Evolutionary conservation across 2,888 invertebrate genomes (phyloP).

Genomic region (Drosophila engyochracea): DNA sequence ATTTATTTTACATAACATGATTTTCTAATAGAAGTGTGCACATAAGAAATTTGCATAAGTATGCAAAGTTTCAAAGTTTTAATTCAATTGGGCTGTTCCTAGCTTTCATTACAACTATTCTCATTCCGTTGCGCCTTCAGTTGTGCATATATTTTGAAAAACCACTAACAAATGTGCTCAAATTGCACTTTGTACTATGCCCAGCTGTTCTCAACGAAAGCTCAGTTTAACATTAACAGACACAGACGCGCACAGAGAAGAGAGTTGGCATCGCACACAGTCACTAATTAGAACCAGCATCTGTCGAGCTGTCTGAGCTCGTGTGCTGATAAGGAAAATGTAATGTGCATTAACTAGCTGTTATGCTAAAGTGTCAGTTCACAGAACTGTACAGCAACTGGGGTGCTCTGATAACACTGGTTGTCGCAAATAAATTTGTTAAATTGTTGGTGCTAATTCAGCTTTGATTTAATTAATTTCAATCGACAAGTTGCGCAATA

Average conservation of each 20-base stretch:
- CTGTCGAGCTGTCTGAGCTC: conserved; percentile 22
- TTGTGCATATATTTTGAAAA: neutral
- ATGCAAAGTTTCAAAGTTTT: neutral
- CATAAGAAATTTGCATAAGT: neutral
- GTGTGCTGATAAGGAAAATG: conserved; percentile 51
- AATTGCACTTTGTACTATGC: conserved; percentile 64
- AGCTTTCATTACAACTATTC: neutral
- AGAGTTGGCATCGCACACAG: conserved; percentile 2
- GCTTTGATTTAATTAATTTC: conserved; percentile 52
- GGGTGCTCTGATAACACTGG: conserved; percentile 25
- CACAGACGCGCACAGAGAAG: neutral
- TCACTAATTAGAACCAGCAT: conserved; percentile 23
- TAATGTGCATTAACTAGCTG: conserved; percentile 15
- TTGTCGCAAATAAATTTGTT: conserved; percentile 23
- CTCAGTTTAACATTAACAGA: conserved; percentile 50
- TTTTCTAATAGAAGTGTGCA: neutral
- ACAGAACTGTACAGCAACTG: conserved; percentile 26
- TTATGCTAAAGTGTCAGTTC: conserved; percentile 57
- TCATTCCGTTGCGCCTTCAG: neutral
- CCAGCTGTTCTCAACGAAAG: conserved; percentile 40
- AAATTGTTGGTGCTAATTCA: conserved; percentile 43
- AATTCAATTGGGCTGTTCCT: neutral
- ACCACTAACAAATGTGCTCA: conserved; percentile 10
- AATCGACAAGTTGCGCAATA: conserved; percentile 52
- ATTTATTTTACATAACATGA: neutral